Percentiles rank a stretch among this genome's conserved stretches.
Conservation (phyloP, 1,140 invertebrate species). For the Maconellicoccus hirsutus region DNA sequence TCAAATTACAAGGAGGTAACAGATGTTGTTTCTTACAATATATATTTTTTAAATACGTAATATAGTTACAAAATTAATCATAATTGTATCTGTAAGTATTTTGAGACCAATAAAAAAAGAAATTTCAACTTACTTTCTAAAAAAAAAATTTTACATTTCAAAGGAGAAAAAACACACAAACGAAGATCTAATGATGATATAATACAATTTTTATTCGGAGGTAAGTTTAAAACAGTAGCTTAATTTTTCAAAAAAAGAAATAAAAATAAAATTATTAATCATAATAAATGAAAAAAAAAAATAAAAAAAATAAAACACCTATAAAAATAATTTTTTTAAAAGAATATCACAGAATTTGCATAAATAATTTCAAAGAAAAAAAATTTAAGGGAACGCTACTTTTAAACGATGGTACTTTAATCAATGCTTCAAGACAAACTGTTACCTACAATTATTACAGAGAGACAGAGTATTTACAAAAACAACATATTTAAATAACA, state of each 20-base stretch:
- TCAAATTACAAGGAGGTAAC: constrained; percentile 20
- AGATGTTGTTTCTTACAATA: constrained; percentile 18
- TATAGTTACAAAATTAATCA: constrained; percentile 21
- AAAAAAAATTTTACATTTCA: background rate
- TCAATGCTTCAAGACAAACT: constrained; percentile 16
- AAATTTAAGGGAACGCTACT: constrained; percentile 17
- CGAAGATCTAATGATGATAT: constrained; percentile 11
- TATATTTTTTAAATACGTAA: constrained; percentile 16
- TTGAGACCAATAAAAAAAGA: constrained; percentile 21
- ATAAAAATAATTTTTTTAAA: constrained; percentile 16
- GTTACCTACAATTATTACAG: constrained; percentile 21
- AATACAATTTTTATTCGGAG: constrained; percentile 15
- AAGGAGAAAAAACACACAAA: background rate
- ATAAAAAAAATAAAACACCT: background rate
- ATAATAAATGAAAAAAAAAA: background rate
- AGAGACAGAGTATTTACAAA: constrained; percentile 20
- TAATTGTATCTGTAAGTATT: constrained; percentile 22
- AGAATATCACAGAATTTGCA: constrained; percentile 20
- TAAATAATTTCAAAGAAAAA: constrained; percentile 15
- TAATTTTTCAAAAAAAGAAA: background rate
- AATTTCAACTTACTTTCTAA: background rate
- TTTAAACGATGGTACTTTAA: background rate
- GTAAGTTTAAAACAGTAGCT: constrained; percentile 11
- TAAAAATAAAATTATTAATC: background rate
- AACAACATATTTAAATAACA: constrained; percentile 16